A percentile compares a stretch with the other conserved stretches of the same genome.
These are phyloP conservation scores for Hafferia zeledoni DNA, from an alignment of 2,797 vertebrate species.

Conservation along the genomic window DNA sequence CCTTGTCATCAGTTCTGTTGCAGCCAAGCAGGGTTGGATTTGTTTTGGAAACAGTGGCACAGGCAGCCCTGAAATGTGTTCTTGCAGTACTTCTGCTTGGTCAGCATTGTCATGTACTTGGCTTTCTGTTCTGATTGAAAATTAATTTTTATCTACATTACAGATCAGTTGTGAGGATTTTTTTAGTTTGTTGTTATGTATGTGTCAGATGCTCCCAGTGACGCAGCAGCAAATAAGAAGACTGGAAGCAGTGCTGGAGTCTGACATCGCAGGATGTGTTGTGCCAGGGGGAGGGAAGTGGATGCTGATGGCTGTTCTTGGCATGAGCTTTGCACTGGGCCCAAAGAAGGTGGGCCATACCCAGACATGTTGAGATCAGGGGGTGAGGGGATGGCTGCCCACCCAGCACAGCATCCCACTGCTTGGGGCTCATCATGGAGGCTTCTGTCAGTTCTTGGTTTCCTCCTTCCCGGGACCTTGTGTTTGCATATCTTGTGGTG, in stretches of 20 bases:
- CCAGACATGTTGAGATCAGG: not conserved
- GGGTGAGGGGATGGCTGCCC: not conserved
- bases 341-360: not conserved
- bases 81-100: not conserved
- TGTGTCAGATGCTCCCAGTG: not conserved
- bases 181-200: not conserved
- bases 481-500: not conserved
- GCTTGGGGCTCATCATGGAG: not conserved
- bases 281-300: not conserved
- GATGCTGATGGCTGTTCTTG: fast-evolving
- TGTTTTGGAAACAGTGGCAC: not conserved
- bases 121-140: not conserved
- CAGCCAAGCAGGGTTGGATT: not conserved
- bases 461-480: not conserved
- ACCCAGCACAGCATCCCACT: not conserved
- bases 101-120: not conserved
- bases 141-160: not conserved
- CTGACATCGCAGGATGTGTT: not conserved
- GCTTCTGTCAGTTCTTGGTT: not conserved
- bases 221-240: not conserved
- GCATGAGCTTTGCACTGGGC: not conserved
- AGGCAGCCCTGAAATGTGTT: not conserved
- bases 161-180: not conserved
- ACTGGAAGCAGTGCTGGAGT: not conserved
- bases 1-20: not conserved